Evolutionary conservation across 2,888 invertebrate species (phyloP).

Genomic region (Eudemis profundana): DNA sequence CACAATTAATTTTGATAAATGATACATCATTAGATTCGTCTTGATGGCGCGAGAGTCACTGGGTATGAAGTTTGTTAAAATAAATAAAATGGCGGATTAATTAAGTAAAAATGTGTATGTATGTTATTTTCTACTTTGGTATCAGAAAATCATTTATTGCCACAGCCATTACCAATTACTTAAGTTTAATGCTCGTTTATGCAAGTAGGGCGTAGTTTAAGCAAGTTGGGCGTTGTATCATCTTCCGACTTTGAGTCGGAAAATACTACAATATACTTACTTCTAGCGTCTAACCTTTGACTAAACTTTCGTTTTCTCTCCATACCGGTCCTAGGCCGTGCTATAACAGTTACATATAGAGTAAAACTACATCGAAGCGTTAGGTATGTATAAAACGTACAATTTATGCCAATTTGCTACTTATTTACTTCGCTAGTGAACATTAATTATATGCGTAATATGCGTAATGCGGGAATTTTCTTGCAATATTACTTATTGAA

Average conservation of each 20-base stretch:
- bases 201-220: no score
- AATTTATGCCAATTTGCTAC: conserved; percentile 15
- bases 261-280: background rate
- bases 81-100: no score
- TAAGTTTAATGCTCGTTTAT: no score
- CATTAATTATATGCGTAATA: background rate
- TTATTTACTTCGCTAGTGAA: background rate
- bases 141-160: no score
- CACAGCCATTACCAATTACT: no score
- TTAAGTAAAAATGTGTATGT: no score
- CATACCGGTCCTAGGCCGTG: conserved; percentile 30
- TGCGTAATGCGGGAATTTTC: background rate
- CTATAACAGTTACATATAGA: conserved; percentile 35
- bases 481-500: background rate
- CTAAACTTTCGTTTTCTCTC: conserved; percentile 39
- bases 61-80: no score
- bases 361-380: conserved; percentile 20
- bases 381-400: background rate
- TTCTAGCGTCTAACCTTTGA: conserved; percentile 17
- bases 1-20: no score
- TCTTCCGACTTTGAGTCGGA: background rate
- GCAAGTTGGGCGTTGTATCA: no score
- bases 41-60: no score
- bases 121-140: no score
- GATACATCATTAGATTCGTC: no score